Conservation (phyloP, 1,140 invertebrate genomes). For the Trichonephila clavipes region DNA sequence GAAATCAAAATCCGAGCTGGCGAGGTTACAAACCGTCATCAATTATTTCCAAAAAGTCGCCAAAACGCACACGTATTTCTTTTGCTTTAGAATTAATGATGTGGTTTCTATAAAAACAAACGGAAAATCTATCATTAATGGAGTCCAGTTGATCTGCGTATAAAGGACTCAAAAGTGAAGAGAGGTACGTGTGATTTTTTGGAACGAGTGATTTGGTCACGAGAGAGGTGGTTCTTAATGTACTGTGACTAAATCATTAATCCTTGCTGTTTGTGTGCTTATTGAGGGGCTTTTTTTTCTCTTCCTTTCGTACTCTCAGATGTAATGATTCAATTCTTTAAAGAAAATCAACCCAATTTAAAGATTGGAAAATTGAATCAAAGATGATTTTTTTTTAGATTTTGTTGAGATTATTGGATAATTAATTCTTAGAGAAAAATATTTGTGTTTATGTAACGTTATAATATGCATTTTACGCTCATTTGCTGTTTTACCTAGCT, state of each 20-base stretch:
- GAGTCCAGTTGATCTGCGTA: not conserved
- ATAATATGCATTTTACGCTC: too few relatives aligned
- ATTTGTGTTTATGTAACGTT: too few relatives aligned
- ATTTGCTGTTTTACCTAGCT: too few relatives aligned
- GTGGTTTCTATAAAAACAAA: conserved; percentile 42
- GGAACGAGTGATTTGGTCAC: conserved; percentile 37
- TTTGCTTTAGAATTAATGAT: conserved; percentile 41
- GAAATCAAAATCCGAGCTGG: conserved; percentile 36
- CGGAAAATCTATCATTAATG: conserved; percentile 37
- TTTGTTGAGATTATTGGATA: too few relatives aligned
- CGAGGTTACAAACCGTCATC: conserved; percentile 25
- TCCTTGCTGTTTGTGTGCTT: not conserved
- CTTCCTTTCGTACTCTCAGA: not conserved
- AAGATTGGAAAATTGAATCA: too few relatives aligned
- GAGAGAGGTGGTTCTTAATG: conserved; percentile 8
- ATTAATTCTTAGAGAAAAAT: too few relatives aligned
- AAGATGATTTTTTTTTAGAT: too few relatives aligned
- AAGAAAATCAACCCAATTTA: too few relatives aligned
- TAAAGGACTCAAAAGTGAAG: not conserved
- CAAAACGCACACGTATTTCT: not conserved
- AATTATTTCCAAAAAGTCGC: conserved; percentile 34
- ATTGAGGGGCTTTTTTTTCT: not conserved
- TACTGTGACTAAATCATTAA: conserved; percentile 45
- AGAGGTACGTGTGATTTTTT: conserved; percentile 7
- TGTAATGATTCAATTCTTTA: too few relatives aligned